Percentiles rank a stretch among this genome's conserved stretches.
These are phyloP conservation scores for Calypte anna DNA, from an alignment of 2,113 vertebrate genomes.

Conservation along the genomic window DNA sequence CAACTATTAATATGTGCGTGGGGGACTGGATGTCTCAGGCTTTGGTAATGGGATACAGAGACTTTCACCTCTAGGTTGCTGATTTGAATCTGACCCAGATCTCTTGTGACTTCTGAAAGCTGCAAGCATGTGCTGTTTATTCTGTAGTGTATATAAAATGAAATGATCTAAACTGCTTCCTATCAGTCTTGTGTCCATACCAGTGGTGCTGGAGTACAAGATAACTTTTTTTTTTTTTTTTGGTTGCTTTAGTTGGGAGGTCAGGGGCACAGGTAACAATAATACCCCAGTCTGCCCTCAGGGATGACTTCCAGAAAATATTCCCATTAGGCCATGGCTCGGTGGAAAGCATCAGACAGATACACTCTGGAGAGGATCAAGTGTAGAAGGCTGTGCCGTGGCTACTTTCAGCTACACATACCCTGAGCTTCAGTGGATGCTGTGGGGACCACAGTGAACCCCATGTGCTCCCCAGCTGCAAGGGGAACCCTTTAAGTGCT, in stretches of 20 bases:
- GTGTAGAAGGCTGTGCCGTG: rapidly evolving
- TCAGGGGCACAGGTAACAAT: not conserved
- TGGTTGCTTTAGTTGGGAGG: not conserved
- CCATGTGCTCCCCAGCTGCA: not conserved
- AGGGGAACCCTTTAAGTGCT: not conserved
- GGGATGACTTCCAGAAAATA: not conserved
- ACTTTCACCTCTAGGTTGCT: constrained; percentile 73
- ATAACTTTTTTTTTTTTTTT: not conserved
- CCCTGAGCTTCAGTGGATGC: not conserved
- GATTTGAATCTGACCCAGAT: constrained; percentile 73
- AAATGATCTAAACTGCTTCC: constrained; percentile 31
- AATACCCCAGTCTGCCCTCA: not conserved
- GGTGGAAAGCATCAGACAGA: not conserved
- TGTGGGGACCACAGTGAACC: rapidly evolving
- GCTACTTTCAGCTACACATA: not conserved
- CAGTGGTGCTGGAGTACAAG: not conserved
- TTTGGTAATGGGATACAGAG: constrained; percentile 68
- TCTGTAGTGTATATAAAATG: constrained; percentile 40
- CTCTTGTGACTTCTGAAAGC: constrained; percentile 64
- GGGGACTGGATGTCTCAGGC: constrained; percentile 68
- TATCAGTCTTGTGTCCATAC: not conserved
- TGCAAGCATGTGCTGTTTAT: constrained; percentile 53
- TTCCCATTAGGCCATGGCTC: rapidly evolving
- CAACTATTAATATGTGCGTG: constrained; percentile 68
- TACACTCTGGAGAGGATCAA: not conserved